Evolutionary conservation across 2,797 vertebrate species (phyloP).

Genomic region (Eptatretus atami): DNA sequence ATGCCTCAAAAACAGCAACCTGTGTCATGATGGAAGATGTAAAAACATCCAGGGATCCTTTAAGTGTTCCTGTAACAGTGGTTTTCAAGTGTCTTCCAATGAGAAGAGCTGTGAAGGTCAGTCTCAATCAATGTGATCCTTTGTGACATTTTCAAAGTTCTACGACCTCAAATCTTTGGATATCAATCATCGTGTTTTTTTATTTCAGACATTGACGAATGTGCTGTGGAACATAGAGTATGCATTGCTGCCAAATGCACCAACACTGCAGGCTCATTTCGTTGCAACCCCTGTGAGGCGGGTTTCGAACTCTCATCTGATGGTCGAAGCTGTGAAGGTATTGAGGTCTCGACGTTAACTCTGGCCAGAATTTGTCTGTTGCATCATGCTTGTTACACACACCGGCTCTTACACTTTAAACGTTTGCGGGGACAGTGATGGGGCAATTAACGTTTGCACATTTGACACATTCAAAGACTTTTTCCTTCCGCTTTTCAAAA

Average conservation of each 20-base stretch:
- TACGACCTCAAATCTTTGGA: too few species aligned
- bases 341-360: background rate
- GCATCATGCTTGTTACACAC: too few species aligned
- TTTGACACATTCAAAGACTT: too few species aligned
- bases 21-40: background rate
- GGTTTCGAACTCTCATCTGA: slow-evolving; percentile 28
- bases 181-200: background rate
- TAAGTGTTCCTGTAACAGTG: background rate
- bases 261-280: slow-evolving; percentile 35
- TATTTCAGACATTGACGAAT: slow-evolving; percentile 23
- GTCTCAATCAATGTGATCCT: too few species aligned
- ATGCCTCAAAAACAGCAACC: background rate
- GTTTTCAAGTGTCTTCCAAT: background rate
- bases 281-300: slow-evolving; percentile 20
- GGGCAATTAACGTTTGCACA: too few species aligned
- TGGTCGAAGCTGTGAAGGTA: slow-evolving; percentile 22
- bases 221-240: slow-evolving; percentile 13
- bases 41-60: background rate
- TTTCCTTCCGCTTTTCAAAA: too few species aligned
- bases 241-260: slow-evolving; percentile 33
- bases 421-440: too few species aligned
- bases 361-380: too few species aligned
- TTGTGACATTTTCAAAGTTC: too few species aligned
- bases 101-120: too few species aligned
- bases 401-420: too few species aligned